Conservation (phyloP, 2,888 invertebrate genomes). For the Rutpela maculata region DNA sequence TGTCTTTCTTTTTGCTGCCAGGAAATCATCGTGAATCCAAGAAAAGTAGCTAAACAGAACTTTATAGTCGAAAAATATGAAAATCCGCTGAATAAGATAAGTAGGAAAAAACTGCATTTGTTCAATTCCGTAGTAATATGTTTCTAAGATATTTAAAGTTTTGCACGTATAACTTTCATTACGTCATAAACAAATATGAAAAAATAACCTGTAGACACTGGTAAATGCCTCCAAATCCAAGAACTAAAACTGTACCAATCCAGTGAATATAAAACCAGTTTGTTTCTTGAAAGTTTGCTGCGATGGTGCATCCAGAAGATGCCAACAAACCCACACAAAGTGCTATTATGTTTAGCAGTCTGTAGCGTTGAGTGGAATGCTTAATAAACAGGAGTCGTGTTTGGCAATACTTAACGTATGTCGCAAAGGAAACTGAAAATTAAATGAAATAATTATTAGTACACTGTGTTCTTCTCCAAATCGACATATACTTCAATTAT, state of each 20-base stretch:
- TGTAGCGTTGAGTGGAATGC: slow-evolving; percentile 50
- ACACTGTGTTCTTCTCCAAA: no score
- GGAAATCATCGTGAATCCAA: no score
- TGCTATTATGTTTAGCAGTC: slow-evolving; percentile 63
- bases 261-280: slow-evolving; percentile 76
- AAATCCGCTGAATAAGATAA: no score
- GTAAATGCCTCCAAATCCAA: slow-evolving; percentile 76
- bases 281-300: slow-evolving; percentile 80
- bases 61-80: no score
- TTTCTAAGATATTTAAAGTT: no score
- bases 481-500: no score
- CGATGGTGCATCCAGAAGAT: slow-evolving; percentile 76
- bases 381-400: slow-evolving; percentile 52
- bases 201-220: slow-evolving; percentile 75
- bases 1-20: no score
- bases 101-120: no score
- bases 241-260: slow-evolving; percentile 77
- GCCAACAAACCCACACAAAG: slow-evolving; percentile 75
- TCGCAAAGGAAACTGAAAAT: slow-evolving; percentile 47
- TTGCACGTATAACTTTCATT: no score
- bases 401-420: slow-evolving; percentile 59
- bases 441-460: neutral
- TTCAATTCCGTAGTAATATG: no score
- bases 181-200: no score
- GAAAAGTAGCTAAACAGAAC: no score